phyloP scores from a whole-genome alignment of 2,113 vertebrate genomes.

The Diadophis punctatus region DNA sequence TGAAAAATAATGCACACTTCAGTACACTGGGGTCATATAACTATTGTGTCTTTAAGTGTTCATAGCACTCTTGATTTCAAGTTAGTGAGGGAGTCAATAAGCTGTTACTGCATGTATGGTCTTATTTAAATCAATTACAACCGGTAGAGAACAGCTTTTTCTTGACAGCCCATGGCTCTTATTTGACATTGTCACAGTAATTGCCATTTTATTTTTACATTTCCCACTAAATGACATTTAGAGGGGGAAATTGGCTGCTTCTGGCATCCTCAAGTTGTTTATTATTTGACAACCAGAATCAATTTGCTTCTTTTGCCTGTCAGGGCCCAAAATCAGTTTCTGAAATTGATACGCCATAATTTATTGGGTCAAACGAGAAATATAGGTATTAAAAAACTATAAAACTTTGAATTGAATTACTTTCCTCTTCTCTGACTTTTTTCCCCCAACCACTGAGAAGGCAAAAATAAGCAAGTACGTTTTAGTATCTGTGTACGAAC shows the following conservation, averaged over 20 bases:
- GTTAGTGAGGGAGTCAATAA: background rate
- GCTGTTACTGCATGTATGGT: background rate
- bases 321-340: slow-evolving; percentile 16
- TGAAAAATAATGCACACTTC: background rate
- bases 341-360: slow-evolving; percentile 15
- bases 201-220: slow-evolving; percentile 38
- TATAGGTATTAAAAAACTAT: background rate
- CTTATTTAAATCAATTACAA: slow-evolving; percentile 16
- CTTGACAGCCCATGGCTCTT: background rate
- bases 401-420: background rate
- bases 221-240: slow-evolving; percentile 13
- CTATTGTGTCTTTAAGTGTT: slow-evolving; percentile 1
- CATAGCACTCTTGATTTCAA: slow-evolving; percentile 2
- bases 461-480: background rate
- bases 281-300: slow-evolving; percentile 16
- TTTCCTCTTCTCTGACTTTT: slow-evolving; percentile 24
- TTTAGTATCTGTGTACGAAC: fast-evolving
- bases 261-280: slow-evolving; percentile 1
- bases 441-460: background rate
- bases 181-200: slow-evolving; percentile 26
- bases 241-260: slow-evolving; percentile 1
- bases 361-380: background rate
- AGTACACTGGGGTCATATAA: background rate
- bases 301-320: slow-evolving; percentile 23
- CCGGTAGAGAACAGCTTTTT: background rate